phyloP scores from a whole-genome alignment of 2,797 vertebrate genomes.

The Clarias laeviceps region DNA sequence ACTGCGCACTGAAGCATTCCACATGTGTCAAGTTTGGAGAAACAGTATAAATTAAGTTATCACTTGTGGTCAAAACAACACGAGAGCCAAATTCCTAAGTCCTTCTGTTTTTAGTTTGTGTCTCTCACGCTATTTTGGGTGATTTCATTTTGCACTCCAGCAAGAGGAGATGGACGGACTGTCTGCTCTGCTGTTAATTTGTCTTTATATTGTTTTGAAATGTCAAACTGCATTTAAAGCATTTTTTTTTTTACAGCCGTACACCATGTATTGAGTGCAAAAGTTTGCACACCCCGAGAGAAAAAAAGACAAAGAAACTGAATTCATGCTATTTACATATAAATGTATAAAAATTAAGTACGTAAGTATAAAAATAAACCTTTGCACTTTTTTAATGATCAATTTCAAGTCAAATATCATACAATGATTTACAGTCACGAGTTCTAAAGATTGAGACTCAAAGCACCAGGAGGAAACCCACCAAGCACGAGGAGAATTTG shows the following conservation, averaged over 20 bases:
- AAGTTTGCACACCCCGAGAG: not conserved
- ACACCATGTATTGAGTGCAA: not conserved
- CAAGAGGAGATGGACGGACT: not conserved
- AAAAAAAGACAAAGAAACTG: not conserved
- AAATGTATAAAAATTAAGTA: no score
- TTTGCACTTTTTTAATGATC: no score
- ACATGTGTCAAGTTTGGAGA: not conserved
- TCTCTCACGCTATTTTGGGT: constrained; percentile 4
- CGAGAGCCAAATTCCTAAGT: not conserved
- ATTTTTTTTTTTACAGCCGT: not conserved
- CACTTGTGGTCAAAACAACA: not conserved
- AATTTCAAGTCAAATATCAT: no score
- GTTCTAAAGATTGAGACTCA: no score
- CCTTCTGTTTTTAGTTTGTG: not conserved
- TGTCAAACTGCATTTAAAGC: not conserved
- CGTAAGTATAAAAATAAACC: no score
- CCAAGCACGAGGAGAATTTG: not conserved
- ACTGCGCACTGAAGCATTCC: not conserved
- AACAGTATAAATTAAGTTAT: not conserved
- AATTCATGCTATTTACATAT: not conserved
- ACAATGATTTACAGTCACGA: no score
- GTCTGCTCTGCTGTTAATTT: not conserved
- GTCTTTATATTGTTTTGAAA: not conserved
- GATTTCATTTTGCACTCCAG: not conserved
- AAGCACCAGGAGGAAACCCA: no score